Evolutionary conservation across 2,797 vertebrate species (phyloP).

Genomic region (Oreochromis grahami): DNA sequence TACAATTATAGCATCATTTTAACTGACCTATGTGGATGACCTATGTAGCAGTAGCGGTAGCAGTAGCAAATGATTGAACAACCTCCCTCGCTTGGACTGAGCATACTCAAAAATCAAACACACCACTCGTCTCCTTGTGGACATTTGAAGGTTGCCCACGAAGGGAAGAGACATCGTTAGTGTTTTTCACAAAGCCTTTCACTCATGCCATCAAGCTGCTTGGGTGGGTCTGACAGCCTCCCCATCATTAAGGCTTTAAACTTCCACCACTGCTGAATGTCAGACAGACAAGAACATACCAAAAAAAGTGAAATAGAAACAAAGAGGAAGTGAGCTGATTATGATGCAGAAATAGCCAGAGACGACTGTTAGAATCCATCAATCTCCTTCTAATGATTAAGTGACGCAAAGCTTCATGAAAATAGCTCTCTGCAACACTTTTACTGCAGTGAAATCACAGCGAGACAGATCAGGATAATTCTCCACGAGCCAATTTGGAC

Average conservation of each 20-base stretch:
- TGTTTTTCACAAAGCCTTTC: slow-evolving; percentile 31
- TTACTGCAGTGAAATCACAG: not conserved
- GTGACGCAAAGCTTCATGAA: slow-evolving; percentile 28
- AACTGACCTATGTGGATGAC: not conserved
- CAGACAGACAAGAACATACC: slow-evolving; percentile 17
- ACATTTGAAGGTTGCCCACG: slow-evolving; percentile 22
- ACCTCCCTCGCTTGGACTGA: not conserved
- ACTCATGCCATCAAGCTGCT: slow-evolving; percentile 40
- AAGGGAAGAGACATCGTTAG: not conserved
- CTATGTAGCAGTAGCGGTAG: not conserved
- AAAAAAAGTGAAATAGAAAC: slow-evolving; percentile 29
- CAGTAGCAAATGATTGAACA: not conserved
- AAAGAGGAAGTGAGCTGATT: slow-evolving; percentile 43
- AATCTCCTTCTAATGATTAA: slow-evolving; percentile 43
- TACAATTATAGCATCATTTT: slow-evolving; percentile 6
- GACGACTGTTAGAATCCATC: slow-evolving; percentile 38
- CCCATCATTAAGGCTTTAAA: slow-evolving; percentile 53
- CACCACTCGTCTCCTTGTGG: slow-evolving; percentile 16
- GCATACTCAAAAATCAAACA: slow-evolving; percentile 5
- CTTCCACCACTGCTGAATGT: slow-evolving; percentile 18
- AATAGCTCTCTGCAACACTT: not conserved
- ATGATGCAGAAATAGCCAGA: slow-evolving; percentile 37
- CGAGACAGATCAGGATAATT: not conserved
- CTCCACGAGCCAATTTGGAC: slow-evolving; percentile 15
- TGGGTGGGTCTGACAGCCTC: slow-evolving; percentile 54